A percentile compares a stretch with the other conserved stretches of the same genome.
phyloP scores from a whole-genome alignment of 2,113 vertebrate genomes.

The Cebus imitator region DNA sequence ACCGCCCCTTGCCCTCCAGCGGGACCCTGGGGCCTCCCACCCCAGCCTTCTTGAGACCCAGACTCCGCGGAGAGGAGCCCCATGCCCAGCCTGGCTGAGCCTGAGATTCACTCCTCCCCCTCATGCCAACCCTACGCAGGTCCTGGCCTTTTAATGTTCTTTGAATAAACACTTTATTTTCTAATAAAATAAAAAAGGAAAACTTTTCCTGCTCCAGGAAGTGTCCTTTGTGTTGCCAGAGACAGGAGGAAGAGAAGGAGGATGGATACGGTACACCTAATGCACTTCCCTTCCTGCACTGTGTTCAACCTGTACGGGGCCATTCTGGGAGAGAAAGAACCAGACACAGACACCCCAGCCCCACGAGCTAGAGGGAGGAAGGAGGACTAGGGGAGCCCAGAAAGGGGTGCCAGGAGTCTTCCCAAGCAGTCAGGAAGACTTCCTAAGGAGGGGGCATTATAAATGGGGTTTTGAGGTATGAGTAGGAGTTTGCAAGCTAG shows the following conservation, averaged over 20 bases:
- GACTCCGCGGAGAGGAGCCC: neutral
- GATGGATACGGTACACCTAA: neutral
- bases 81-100: neutral
- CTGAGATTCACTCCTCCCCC: neutral
- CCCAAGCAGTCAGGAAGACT: neutral
- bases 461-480: neutral
- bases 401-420: too few relatives aligned
- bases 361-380: neutral
- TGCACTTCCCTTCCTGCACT: too few relatives aligned
- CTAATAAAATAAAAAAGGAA: slow-evolving; percentile 74
- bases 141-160: slow-evolving; percentile 76
- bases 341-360: neutral
- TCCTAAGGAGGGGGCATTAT: neutral
- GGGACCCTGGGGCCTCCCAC: neutral
- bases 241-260: neutral
- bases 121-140: neutral
- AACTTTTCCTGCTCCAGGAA: neutral
- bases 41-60: neutral
- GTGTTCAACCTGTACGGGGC: too few relatives aligned
- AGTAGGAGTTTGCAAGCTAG: neutral
- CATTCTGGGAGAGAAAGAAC: neutral
- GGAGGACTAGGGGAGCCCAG: neutral
- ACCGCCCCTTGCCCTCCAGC: neutral
- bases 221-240: neutral
- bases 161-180: slow-evolving; percentile 85